Base-by-base conservation (phyloP, 1,140 invertebrate genomes). In the Drosophila auraria region DNA sequence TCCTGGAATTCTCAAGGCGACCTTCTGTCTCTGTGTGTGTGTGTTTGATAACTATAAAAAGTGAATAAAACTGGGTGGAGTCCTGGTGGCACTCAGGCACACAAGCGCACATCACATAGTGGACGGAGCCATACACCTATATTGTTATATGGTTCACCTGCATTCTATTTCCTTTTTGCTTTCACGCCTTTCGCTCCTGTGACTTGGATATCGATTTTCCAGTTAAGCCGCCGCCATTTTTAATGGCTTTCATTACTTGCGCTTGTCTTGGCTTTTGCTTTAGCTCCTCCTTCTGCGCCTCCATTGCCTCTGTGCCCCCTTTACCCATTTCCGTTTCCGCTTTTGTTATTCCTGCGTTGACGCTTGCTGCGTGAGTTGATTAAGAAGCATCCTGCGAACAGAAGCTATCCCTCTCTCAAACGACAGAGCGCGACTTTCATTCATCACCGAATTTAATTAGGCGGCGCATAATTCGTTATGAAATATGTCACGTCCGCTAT, bases 161-260 rank as follows among this genome's bases (percentile, higher is more conserved):
- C 80, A 83, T 73, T 87, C 78, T 87, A 83, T 78, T 75, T 72
- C 68, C 38, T 80, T 80, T 80, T 80, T 38, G 79, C 84, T 74
- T 82, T 83, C 58, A 87, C 77, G 58, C 75, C 74, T 80, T 74
- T 40, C 51, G 36, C 80, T 76, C 66, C 70, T 53, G 53, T 54
- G 72, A 58, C 78, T 68, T 38, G 61, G 49, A 40, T 81, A 87
- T 87, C 83, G 83, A 87, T 87, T 87, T 87, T 87, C 73, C 69
- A 61, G 64, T 68, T 89, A 71, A 89, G 78, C 69, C 84, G 78
- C 51, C 84, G 84, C 84, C 84, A 83, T 87, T 87, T 89, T 87
- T 87, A 87, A 87, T 87, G 78, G 77, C 77, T 83, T 87, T 87
- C 84, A 87, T 87, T 87, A 89, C 84, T 89, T 72, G 64, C 58